Evolutionary conservation across 2,888 invertebrate species (phyloP).

Genomic region (Pegoplata infirma): DNA sequence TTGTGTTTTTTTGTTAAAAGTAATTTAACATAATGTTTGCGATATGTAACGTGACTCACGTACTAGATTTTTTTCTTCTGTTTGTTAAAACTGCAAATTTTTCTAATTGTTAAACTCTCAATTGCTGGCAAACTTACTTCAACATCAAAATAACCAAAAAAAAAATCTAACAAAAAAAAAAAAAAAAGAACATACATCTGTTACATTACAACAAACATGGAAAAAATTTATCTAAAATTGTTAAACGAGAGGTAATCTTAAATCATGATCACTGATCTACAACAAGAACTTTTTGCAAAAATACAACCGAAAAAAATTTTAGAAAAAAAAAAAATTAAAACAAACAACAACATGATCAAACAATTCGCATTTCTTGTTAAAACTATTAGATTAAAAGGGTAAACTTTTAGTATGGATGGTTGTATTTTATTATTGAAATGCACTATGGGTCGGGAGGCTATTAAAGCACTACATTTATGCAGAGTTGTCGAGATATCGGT

Average conservation of each 20-base stretch:
- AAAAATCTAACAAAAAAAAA: no score
- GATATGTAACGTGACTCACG: conserved; percentile 65
- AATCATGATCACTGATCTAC: conserved; percentile 66
- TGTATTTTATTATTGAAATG: background rate
- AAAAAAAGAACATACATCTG: conserved; percentile 58
- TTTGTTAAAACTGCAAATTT: conserved; percentile 57
- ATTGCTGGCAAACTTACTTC: conserved; percentile 14
- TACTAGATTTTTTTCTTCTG: conserved; percentile 44
- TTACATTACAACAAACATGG: conserved; percentile 59
- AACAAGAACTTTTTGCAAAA: conserved; percentile 64
- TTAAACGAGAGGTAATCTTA: conserved; percentile 63
- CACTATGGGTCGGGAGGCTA: background rate
- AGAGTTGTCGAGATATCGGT: no score
- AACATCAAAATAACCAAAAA: no score
- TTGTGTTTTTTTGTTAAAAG: background rate
- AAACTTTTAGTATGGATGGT: conserved; percentile 32
- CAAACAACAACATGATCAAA: conserved; percentile 57
- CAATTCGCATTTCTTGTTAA: conserved; percentile 61
- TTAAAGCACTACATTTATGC: no score
- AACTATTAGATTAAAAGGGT: conserved; percentile 52
- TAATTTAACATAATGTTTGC: conserved; percentile 59
- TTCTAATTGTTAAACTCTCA: conserved; percentile 61
- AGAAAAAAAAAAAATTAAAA: conserved; percentile 2
- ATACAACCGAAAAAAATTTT: conserved; percentile 58
- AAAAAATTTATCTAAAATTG: conserved; percentile 62